Percentiles rank a stretch among this genome's conserved stretches.
Conservation (phyloP, 2,888 invertebrate genomes). For the Psylliodes chrysocephalus region DNA sequence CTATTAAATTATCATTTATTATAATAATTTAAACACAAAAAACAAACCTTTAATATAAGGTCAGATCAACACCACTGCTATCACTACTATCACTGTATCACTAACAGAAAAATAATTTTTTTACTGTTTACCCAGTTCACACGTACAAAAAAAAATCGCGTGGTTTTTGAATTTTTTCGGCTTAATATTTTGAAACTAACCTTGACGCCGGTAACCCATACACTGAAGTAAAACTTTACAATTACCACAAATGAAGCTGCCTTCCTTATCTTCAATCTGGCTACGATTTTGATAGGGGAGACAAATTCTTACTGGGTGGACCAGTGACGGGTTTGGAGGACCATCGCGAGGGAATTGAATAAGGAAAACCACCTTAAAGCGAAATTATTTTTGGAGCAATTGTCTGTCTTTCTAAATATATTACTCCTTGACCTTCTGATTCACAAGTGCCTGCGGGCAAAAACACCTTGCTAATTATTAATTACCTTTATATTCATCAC, state of each 20-base stretch:
- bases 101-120: constrained; percentile 10
- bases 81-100: too few relatives aligned
- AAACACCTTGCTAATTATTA: too few relatives aligned
- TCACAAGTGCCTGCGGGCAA: too few relatives aligned
- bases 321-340: constrained; percentile 4
- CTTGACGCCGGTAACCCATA: constrained; percentile 43
- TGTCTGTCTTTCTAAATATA: too few relatives aligned
- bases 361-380: too few relatives aligned
- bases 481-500: too few relatives aligned
- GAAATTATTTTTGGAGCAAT: too few relatives aligned
- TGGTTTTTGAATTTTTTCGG: constrained; percentile 32
- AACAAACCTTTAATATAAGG: constrained; percentile 1
- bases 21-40: too few relatives aligned
- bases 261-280: constrained; percentile 37
- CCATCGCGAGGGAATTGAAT: too few relatives aligned
- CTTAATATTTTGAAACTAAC: constrained; percentile 39
- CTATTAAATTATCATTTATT: too few relatives aligned
- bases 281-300: constrained; percentile 34
- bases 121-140: constrained; percentile 27
- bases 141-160: constrained; percentile 32
- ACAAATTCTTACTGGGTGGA: constrained; percentile 23
- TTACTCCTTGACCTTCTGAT: too few relatives aligned
- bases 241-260: constrained; percentile 33
- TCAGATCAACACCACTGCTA: neutral
- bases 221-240: constrained; percentile 43